phyloP scores from a whole-genome alignment of 2,113 vertebrate genomes.

The Neopipo cinnamomea region DNA sequence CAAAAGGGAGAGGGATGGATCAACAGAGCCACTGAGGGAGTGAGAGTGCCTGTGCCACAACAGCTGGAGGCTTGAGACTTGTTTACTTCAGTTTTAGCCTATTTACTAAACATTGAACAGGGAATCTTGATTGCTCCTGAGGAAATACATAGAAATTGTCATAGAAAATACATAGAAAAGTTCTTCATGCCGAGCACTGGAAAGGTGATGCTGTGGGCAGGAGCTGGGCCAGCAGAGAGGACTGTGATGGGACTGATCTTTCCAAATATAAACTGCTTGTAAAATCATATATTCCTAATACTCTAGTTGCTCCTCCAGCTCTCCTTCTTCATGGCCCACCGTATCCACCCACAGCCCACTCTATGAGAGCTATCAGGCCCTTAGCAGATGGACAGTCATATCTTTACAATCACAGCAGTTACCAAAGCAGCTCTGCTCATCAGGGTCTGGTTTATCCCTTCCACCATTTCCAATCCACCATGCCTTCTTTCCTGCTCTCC shows the following conservation, averaged over 20 bases:
- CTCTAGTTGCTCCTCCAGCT: neutral
- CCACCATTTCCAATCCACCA: neutral
- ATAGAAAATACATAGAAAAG: neutral
- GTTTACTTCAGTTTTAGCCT: neutral
- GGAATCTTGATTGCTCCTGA: neutral
- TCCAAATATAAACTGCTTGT: neutral
- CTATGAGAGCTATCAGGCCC: neutral
- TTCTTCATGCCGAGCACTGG: neutral
- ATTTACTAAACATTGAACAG: neutral
- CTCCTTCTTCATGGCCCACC: neutral
- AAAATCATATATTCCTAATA: neutral
- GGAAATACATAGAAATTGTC: neutral
- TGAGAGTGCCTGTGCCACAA: neutral
- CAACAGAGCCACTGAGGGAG: neutral
- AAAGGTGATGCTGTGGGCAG: neutral
- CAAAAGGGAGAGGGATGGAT: neutral
- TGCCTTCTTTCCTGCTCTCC: neutral
- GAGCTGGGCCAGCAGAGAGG: neutral
- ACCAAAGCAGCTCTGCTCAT: neutral
- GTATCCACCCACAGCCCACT: no score
- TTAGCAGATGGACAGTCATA: neutral
- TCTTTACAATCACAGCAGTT: neutral
- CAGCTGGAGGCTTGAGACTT: neutral
- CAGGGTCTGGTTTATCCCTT: neutral
- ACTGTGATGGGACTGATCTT: neutral